Base-by-base conservation (phyloP, 2,113 vertebrate genomes). In the Hystrix cristata region DNA sequence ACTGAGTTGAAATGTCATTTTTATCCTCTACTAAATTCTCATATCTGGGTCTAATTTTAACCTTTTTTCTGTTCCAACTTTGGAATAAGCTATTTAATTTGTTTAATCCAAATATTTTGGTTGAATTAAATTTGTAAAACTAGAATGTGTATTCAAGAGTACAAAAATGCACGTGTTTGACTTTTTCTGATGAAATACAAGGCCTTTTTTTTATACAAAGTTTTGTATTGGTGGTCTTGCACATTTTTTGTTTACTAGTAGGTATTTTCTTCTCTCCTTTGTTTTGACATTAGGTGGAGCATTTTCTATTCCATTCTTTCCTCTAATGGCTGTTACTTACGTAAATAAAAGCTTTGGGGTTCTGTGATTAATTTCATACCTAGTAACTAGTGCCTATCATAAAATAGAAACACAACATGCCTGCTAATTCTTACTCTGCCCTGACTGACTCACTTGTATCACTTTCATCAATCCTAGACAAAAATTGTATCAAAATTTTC, bases 401-500 rank as follows among this genome's bases (percentile, higher is more conserved):
- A 74, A 90, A 91, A 43, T 23, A 38, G 69, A 43, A 72, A 11
- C 19, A 11, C 38, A 72, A 38, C 12, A 43, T 23, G 21, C 38
- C 69, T 12, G 19, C n/a, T 72, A 10, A 38, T 79, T 72, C 34
- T 84, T 16, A 91, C 82, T 55, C 48, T 94, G 69, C 8, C 48
- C 34, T 34, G 1, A 59, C 51, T 82, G 48, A 72, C 31, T 55
- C 82, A 92, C 83, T 90, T 72, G 38, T 59, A 71, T 10, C 13
- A 88, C 18, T 88, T 19, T 86, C 67, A 19, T 80, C 59, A 89
- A 48, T 82, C 5, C 81, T 27, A 65, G 21, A 48, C 21, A n/a
- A 48, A 94, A 88, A 84, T 62, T 51, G 83, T 80, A 51, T 13
- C 14, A 94, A 88, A 91, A 87, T 12, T 72, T 92, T 29, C 48